Evolutionary conservation across 2,888 invertebrate species (phyloP).

Genomic region (Campaea margaritaria): DNA sequence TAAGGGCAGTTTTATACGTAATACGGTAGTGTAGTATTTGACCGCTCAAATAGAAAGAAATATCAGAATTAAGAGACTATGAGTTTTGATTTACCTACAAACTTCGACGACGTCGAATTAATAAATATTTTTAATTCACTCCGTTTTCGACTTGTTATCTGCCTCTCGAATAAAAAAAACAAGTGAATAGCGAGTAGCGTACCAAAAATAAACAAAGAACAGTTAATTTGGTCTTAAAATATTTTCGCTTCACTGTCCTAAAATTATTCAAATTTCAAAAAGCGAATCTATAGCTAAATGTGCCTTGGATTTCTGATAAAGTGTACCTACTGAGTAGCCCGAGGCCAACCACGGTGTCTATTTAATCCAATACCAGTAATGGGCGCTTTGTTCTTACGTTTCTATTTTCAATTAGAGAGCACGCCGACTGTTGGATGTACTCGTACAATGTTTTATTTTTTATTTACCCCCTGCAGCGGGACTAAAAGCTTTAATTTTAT

Average conservation of each 20-base stretch:
- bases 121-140: no score
- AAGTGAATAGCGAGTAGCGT: no score
- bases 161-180: no score
- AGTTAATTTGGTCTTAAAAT: no score
- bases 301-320: not conserved
- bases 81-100: no score
- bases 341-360: not conserved
- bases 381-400: constrained; percentile 13
- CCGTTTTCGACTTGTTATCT: no score
- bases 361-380: constrained; percentile 18
- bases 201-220: no score
- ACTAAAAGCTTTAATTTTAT: not conserved
- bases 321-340: not conserved
- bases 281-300: not conserved
- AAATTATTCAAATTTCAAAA: not conserved
- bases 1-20: not conserved
- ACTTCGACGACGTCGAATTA: no score
- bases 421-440: not conserved
- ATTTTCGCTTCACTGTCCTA: no score
- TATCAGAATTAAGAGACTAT: no score
- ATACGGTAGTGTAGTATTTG: no score
- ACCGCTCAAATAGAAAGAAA: no score
- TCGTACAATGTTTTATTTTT: constrained; percentile 18
- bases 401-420: constrained; percentile 22
- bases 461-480: not conserved